phyloP scores from a whole-genome alignment of 2,888 invertebrate species.

The Drosophila formosana region DNA sequence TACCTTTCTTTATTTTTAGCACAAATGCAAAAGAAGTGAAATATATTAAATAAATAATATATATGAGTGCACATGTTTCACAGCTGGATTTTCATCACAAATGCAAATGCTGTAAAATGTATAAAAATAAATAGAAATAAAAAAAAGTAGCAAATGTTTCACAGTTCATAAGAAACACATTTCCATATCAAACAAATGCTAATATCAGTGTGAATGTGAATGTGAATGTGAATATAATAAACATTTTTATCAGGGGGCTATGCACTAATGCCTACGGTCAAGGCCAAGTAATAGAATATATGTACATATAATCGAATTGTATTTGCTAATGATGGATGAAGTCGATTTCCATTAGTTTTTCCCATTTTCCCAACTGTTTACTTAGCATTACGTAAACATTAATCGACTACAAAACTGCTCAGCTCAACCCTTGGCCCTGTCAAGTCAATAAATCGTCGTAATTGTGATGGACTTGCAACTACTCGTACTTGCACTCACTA shows the following conservation, averaged over 20 bases:
- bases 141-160: slow-evolving; percentile 5
- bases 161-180: slow-evolving; percentile 13
- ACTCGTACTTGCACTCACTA: neutral
- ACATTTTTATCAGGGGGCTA: slow-evolving; percentile 18
- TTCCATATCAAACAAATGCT: slow-evolving; percentile 46
- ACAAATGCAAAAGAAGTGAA: too few species aligned
- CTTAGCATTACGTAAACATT: slow-evolving; percentile 40
- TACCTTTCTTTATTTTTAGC: too few species aligned
- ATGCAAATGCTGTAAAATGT: neutral
- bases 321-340: slow-evolving; percentile 26
- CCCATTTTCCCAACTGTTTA: slow-evolving; percentile 1
- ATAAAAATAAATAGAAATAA: neutral
- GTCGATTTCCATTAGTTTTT: slow-evolving; percentile 29
- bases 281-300: slow-evolving; percentile 22
- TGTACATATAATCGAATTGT: slow-evolving; percentile 9
- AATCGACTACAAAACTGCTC: slow-evolving; percentile 44
- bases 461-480: slow-evolving; percentile 31
- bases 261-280: slow-evolving; percentile 31
- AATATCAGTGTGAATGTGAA: slow-evolving; percentile 22
- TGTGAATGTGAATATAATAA: slow-evolving; percentile 11
- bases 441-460: slow-evolving; percentile 11
- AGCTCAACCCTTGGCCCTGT: slow-evolving; percentile 25
- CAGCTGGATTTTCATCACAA: neutral
- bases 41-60: too few species aligned
- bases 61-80: too few species aligned